These are phyloP conservation scores for Mystacornis crossleyi DNA, from an alignment of 2,113 vertebrate genomes.

Conservation along the genomic window DNA sequence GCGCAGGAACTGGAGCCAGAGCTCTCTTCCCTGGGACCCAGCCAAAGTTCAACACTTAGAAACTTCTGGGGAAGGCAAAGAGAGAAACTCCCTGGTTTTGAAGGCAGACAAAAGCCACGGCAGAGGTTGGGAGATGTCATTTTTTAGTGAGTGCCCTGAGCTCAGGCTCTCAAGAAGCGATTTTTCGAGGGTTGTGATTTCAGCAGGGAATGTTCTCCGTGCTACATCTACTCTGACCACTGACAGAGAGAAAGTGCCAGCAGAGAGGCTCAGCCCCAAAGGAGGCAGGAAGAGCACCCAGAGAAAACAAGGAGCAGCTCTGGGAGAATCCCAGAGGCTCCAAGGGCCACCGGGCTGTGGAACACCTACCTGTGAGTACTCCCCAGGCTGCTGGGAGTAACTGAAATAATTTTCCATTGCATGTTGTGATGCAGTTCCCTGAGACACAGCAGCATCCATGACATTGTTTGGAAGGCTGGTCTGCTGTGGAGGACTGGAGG, in stretches of 20 bases:
- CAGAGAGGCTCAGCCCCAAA: background rate
- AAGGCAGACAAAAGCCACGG: background rate
- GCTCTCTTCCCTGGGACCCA: background rate
- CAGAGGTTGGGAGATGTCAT: background rate
- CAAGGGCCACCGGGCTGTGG: background rate
- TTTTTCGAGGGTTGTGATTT: background rate
- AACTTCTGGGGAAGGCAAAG: background rate
- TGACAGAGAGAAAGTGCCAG: rapidly evolving
- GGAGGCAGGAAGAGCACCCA: background rate
- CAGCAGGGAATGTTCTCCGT: background rate
- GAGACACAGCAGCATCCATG: conserved; percentile 77
- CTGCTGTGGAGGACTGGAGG: conserved; percentile 70
- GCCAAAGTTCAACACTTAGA: background rate
- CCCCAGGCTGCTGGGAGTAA: conserved; percentile 84
- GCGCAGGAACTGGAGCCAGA: background rate
- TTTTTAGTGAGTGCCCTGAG: background rate
- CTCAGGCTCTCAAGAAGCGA: background rate
- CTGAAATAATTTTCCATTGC: conserved; percentile 77
- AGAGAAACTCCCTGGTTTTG: background rate
- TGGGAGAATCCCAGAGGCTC: background rate
- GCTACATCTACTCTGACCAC: background rate
- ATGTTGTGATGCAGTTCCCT: conserved; percentile 79
- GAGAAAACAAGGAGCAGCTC: background rate
- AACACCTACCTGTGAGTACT: conserved; percentile 75
- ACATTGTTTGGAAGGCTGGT: conserved; percentile 70